phyloP scores from a whole-genome alignment of 1,140 invertebrate species.

The Saccostrea cuccullata region DNA sequence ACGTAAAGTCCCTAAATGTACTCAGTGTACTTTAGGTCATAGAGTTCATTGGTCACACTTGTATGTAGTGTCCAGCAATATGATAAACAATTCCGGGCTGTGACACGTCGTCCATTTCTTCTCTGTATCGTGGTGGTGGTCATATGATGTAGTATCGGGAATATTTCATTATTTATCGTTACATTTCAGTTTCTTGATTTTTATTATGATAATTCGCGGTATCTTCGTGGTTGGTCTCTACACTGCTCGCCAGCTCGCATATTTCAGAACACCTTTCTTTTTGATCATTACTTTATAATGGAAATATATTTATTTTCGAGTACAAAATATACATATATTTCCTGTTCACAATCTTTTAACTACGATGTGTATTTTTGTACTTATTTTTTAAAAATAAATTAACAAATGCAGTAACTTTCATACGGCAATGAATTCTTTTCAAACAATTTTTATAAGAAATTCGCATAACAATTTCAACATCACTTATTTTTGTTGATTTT shows the following conservation, averaged over 20 bases:
- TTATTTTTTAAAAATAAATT: too few relatives aligned
- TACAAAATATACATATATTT: too few relatives aligned
- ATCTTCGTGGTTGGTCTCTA: conserved; percentile 13
- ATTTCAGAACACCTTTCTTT: background rate
- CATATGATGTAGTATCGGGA: conserved; percentile 26
- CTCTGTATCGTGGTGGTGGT: conserved; percentile 19
- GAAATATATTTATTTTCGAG: background rate
- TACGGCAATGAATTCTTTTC: too few relatives aligned
- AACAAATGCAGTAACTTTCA: too few relatives aligned
- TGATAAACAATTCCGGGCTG: conserved; percentile 15
- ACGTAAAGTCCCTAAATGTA: background rate
- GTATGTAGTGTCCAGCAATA: background rate
- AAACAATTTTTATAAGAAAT: too few relatives aligned
- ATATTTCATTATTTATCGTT: conserved; percentile 37
- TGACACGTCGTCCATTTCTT: conserved; percentile 31
- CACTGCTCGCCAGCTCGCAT: background rate
- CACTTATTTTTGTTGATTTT: too few relatives aligned
- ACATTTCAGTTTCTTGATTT: conserved; percentile 34
- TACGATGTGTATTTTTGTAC: too few relatives aligned
- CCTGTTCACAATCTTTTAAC: too few relatives aligned
- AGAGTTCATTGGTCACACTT: background rate
- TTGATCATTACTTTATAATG: background rate
- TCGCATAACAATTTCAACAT: too few relatives aligned
- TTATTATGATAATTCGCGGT: conserved; percentile 28
- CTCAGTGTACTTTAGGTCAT: background rate